Evolutionary conservation across 1,140 invertebrate genomes (phyloP).

Genomic region (Magallana gigas): DNA sequence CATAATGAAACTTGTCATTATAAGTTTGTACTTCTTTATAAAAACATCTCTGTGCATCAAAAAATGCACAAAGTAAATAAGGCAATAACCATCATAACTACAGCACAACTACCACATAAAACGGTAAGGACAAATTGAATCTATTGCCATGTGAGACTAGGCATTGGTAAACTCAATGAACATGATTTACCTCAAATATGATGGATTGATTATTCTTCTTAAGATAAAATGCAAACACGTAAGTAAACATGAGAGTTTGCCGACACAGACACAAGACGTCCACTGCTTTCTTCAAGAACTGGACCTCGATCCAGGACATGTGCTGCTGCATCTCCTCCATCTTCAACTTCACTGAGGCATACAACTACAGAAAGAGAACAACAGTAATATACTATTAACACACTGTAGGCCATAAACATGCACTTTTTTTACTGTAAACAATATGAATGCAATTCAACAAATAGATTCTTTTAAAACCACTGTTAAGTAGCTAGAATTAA

Average conservation of each 20-base stretch:
- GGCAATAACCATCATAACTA: too few relatives aligned
- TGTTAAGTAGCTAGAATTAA: too few relatives aligned
- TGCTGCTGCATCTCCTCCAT: slow-evolving; percentile 99
- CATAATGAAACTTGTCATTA: too few relatives aligned
- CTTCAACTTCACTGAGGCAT: slow-evolving; percentile 90
- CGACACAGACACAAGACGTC: slow-evolving; percentile 98
- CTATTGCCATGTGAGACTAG: too few relatives aligned
- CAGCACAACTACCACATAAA: too few relatives aligned
- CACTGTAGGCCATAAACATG: slow-evolving; percentile 80
- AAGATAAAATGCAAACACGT: slow-evolving; percentile 99
- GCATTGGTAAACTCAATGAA: too few relatives aligned
- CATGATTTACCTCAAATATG: slow-evolving; percentile 90
- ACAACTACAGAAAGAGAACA: slow-evolving; percentile 68
- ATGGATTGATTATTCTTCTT: slow-evolving; percentile 99
- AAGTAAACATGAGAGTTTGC: slow-evolving; percentile 99
- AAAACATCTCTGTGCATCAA: too few relatives aligned
- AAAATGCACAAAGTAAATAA: too few relatives aligned
- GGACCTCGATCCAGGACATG: slow-evolving; percentile 99
- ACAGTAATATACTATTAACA: neutral
- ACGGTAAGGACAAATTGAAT: too few relatives aligned
- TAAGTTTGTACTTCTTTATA: too few relatives aligned
- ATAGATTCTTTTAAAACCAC: too few relatives aligned
- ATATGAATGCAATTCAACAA: too few relatives aligned
- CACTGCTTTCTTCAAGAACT: slow-evolving; percentile 98
- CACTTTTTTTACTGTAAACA: neutral